These are phyloP conservation scores for Nipponia nippon DNA, from an alignment of 2,113 vertebrate genomes.

Conservation along the genomic window DNA sequence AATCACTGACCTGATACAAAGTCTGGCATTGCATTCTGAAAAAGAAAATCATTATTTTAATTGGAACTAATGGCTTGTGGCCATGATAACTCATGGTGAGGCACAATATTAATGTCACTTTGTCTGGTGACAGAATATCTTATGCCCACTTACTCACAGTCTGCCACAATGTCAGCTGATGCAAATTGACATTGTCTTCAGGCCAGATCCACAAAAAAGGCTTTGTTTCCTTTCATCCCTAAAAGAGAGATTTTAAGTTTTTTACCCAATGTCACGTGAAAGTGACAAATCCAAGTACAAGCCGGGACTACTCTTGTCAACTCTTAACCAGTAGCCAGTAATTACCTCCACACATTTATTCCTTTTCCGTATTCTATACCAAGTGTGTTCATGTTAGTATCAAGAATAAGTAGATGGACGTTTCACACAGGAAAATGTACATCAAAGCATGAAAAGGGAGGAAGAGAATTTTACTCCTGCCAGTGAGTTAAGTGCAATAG, in stretches of 20 bases:
- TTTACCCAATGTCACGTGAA: slow-evolving; percentile 15
- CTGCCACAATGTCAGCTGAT: background rate
- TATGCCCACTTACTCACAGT: slow-evolving; percentile 15
- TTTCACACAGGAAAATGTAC: background rate
- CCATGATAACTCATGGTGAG: slow-evolving; percentile 44
- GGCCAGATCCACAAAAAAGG: slow-evolving; percentile 2
- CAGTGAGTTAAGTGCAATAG: background rate
- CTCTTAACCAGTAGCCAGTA: slow-evolving; percentile 3
- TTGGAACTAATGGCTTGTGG: slow-evolving; percentile 65
- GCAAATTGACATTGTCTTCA: background rate
- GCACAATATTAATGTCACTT: slow-evolving; percentile 58
- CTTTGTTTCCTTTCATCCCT: background rate
- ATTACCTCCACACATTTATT: slow-evolving; percentile 1
- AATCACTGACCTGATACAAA: slow-evolving; percentile 49
- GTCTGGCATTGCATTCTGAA: slow-evolving; percentile 33
- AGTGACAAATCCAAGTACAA: slow-evolving; percentile 16
- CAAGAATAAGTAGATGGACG: background rate
- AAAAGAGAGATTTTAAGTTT: background rate
- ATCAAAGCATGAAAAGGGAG: background rate
- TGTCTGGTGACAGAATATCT: slow-evolving; percentile 35
- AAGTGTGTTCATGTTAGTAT: background rate
- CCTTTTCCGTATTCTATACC: background rate
- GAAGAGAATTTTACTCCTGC: background rate
- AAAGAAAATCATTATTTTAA: slow-evolving; percentile 66
- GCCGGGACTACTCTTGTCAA: background rate